phyloP scores from a whole-genome alignment of 2,113 vertebrate genomes.

The Nanorana parkeri region DNA sequence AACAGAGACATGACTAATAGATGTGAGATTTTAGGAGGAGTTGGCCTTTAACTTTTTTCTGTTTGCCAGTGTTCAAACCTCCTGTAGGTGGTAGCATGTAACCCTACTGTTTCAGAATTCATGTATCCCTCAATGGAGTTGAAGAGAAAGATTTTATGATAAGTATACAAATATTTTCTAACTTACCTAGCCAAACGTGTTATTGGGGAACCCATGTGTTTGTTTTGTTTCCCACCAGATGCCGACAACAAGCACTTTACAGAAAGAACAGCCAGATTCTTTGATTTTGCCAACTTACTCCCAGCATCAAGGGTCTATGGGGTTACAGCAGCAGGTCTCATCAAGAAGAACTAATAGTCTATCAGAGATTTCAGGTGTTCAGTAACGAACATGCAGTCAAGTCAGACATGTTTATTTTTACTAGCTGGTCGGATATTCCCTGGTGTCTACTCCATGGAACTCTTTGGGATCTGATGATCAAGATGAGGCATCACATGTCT shows the following conservation, averaged over 20 bases:
- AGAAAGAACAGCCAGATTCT: constrained; percentile 68
- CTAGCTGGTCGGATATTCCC: not conserved
- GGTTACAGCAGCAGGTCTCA: constrained; percentile 65
- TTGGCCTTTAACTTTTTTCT: too few relatives aligned
- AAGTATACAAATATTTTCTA: too few relatives aligned
- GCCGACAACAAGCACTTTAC: constrained; percentile 72
- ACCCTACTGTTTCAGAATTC: too few relatives aligned
- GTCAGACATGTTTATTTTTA: not conserved
- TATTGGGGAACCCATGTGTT: not conserved
- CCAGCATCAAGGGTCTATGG: constrained; percentile 69
- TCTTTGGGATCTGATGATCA: not conserved
- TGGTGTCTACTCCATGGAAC: not conserved
- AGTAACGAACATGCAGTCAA: constrained; percentile 71
- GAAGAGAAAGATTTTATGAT: too few relatives aligned
- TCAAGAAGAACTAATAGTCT: constrained; percentile 71
- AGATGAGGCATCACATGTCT: not conserved
- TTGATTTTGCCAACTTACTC: constrained; percentile 72
- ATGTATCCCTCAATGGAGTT: too few relatives aligned
- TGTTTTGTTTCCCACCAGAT: constrained; percentile 65
- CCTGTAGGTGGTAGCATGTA: too few relatives aligned
- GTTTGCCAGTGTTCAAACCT: too few relatives aligned
- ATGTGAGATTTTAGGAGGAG: too few relatives aligned
- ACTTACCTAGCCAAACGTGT: too few relatives aligned
- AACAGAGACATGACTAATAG: too few relatives aligned
- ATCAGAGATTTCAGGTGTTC: constrained; percentile 71